These are phyloP conservation scores for Charadrius vociferus DNA, from an alignment of 2,113 vertebrate genomes.

Conservation along the genomic window DNA sequence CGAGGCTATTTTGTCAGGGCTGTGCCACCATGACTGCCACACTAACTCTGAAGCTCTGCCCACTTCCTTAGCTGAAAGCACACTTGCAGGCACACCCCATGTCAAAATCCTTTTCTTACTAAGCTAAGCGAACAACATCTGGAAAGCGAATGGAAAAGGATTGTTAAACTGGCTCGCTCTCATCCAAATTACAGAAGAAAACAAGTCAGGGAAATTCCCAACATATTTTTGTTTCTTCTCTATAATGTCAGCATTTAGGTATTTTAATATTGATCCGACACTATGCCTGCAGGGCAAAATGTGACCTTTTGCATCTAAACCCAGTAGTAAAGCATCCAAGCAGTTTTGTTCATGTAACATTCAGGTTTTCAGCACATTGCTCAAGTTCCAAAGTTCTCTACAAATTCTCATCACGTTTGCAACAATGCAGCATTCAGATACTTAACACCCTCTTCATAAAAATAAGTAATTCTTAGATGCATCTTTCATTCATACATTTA, in stretches of 20 bases:
- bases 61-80: background rate
- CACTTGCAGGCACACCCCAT: background rate
- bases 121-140: constrained; percentile 55
- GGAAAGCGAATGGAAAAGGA: constrained; percentile 46
- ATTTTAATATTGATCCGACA: background rate
- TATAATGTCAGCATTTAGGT: constrained; percentile 6
- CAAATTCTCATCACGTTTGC: background rate
- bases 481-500: background rate
- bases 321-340: background rate
- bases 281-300: background rate
- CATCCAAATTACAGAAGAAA: constrained; percentile 33
- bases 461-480: background rate
- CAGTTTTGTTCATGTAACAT: background rate
- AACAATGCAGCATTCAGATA: background rate
- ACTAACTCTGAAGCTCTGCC: background rate
- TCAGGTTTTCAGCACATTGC: background rate
- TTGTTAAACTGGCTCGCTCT: background rate
- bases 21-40: background rate
- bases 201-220: constrained; percentile 30
- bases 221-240: constrained; percentile 17
- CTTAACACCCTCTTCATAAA: background rate
- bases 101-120: background rate
- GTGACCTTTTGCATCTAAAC: background rate
- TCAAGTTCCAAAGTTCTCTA: background rate
- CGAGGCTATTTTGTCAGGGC: background rate